Evolutionary conservation across 2,113 vertebrate species (phyloP), one percentile per base, ranked within the genome.

Genomic region (Neodontobutis hainanensis): DNA sequence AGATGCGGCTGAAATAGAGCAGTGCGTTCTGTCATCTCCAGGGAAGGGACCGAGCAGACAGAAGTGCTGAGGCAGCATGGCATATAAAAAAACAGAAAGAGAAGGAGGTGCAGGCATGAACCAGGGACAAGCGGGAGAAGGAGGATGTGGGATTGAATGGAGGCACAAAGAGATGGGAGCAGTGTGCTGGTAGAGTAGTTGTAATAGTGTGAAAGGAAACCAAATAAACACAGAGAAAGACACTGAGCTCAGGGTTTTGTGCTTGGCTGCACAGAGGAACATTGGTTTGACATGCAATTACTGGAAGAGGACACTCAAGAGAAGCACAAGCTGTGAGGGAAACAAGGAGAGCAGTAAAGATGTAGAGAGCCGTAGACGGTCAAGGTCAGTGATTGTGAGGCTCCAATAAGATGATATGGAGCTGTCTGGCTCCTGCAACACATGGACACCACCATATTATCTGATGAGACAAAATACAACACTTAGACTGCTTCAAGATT

Each of bases 201-300:
- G 49, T 9, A 51, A 14, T 2, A 6, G 59, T 43, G 42, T 53
- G 43, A 62, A n/a, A 60, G 38, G 16, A 43, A 76, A 49, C 15
- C 53, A 51, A 42, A 78, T 45, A 46, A 55, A 51, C 49, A 68
- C 40, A 36, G 47, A 47, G 52, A n/a, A 10, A 65, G 71, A 46
- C 57, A 42, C 14, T 14, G 61, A 32, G 68, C 35, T 11, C 44
- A 46, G 62, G 62, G 70, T 58, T 76, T 61, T 70, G 71, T 70
- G 84, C 75, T 82, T 53, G 83, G 73, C 81, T 86, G 82, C 84
- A 68, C 83, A 69, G 32, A 73, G 73, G 80, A 85, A 82, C 83
- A 85, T 85, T 77, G 81, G 85, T 88, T 87, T 88, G 87, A 90
- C 85, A 85, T 80, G 80, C 85, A 88, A 88, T 88, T 86, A 89